Conservation (phyloP, 2,797 vertebrate genomes). For the Eidolon dupreanum region DNA sequence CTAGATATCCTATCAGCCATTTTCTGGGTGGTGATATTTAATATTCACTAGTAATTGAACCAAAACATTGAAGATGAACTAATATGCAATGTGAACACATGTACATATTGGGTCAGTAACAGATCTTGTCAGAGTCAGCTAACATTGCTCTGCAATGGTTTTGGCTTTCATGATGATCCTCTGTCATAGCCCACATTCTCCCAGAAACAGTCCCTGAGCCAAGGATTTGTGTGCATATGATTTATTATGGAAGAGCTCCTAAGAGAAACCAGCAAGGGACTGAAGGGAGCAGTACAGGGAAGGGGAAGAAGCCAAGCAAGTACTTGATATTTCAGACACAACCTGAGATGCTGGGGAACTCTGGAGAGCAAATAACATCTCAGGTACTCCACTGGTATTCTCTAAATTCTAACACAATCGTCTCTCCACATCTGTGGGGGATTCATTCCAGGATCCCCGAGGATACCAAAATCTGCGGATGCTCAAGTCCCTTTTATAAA, state of each 20-base stretch:
- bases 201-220: neutral
- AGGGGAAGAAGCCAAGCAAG: neutral
- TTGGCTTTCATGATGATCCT: neutral
- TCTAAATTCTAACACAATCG: neutral
- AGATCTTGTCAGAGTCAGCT: constrained; percentile 48
- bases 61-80: constrained; percentile 48
- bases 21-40: neutral
- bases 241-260: neutral
- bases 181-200: neutral
- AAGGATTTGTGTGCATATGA: neutral
- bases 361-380: neutral
- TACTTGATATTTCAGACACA: neutral
- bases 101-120: neutral
- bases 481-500: neutral
- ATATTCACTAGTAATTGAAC: constrained; percentile 34
- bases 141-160: constrained; percentile 23
- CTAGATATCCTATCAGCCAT: constrained; percentile 45
- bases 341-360: neutral
- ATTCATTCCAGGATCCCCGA: neutral
- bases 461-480: neutral
- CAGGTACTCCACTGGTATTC: neutral
- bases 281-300: neutral
- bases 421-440: too few relatives aligned
- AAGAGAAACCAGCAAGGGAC: neutral
- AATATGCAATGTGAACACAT: neutral